Base-by-base conservation (phyloP, 2,113 vertebrate species). In the Formicarius rufipectus region DNA sequence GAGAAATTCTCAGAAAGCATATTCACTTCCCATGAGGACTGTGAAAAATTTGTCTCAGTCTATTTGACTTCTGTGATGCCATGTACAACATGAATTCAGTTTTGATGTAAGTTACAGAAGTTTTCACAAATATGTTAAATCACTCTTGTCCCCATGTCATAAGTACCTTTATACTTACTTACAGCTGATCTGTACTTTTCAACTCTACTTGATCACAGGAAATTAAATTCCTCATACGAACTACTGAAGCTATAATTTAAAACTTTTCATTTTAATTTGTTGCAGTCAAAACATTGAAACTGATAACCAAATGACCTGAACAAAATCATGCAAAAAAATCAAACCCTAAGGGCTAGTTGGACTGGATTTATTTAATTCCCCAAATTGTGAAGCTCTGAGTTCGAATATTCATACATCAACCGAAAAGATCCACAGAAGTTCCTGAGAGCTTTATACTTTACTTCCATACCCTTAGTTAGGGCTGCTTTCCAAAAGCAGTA, bases 401-500 rank as follows among this genome's bases (percentile, higher is more conserved):
- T 75, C 56, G 50, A 82, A 96, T 39, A 84, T 59, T 68, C 40
- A 67, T 22, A 4, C 44, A 71, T 12, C 60, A 79, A 39, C 28
- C 27, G 39, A 76, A 75, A 83, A 86, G 31, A 93, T 42, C 72
- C 59, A 81, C n/a, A 35, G 47, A 14, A 71, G 13, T 63, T 95
- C 39, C 85, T 88, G 47, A 85, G 92, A 78, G 73, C 55, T 85
- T 92, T 83, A 79, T 23, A 59, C 39, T 90, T 96, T 59, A 50
- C 49, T 95, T 79, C n/a, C 12, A 35, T 35, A 63, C 33, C 37
- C 42, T 71, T 68, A 89, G 47, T 47, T 24, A 93, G 79, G 4
- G 19, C 24, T 80, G 49, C 59, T 77, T 89, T 92, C 72, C 71
- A 90, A 94, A 92, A 97, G 35, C 40, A 88, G 6, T 77, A 92